Conservation (phyloP, 2,888 invertebrate species). For the Athalia circularis region DNA sequence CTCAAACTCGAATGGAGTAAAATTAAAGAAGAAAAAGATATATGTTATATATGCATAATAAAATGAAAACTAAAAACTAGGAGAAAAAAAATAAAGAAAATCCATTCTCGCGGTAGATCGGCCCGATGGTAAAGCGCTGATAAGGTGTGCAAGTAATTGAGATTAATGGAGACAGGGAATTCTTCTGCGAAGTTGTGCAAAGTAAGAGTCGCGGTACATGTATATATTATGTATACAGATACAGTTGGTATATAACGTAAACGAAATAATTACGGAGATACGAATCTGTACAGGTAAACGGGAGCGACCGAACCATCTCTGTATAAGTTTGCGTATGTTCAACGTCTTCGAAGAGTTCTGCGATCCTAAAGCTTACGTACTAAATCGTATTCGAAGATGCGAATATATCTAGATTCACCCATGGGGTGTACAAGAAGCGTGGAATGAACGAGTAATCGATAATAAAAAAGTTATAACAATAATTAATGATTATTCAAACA, state of each 20-base stretch:
- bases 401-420: too few relatives aligned
- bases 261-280: slow-evolving; percentile 64
- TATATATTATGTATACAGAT: not conserved
- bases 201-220: not conserved
- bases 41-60: too few relatives aligned
- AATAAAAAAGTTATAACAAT: too few relatives aligned
- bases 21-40: too few relatives aligned
- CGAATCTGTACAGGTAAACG: slow-evolving; percentile 52
- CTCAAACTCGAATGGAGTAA: too few relatives aligned
- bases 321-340: slow-evolving; percentile 19
- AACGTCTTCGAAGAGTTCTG: not conserved
- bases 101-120: too few relatives aligned
- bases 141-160: slow-evolving; percentile 54
- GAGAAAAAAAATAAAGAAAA: not conserved
- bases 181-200: slow-evolving; percentile 47
- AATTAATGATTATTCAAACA: too few relatives aligned
- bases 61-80: too few relatives aligned
- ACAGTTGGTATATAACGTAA: slow-evolving; percentile 51
- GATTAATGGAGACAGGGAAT: slow-evolving; percentile 60
- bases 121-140: slow-evolving; percentile 3
- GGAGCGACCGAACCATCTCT: not conserved
- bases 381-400: too few relatives aligned
- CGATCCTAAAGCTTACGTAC: too few relatives aligned
- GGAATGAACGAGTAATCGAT: too few relatives aligned
- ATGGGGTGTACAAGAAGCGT: too few relatives aligned